Evolutionary conservation across 2,797 vertebrate species (phyloP).

Genomic region (Champsocephalus gunnari): DNA sequence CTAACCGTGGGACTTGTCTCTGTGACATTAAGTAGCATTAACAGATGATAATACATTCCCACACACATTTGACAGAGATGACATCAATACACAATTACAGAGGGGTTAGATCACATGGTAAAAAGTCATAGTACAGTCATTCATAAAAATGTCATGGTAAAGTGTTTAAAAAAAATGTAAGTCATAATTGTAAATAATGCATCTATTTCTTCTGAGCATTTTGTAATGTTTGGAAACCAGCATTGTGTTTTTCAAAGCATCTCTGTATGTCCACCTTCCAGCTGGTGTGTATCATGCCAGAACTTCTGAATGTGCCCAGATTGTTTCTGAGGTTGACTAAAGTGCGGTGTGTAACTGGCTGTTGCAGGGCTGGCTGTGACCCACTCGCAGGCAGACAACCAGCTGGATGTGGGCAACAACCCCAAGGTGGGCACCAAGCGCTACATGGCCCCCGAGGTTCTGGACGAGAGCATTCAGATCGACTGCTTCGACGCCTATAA

Average conservation of each 20-base stretch:
- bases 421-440: constrained; percentile 90
- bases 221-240: not conserved
- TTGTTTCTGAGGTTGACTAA: not conserved
- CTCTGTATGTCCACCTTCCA: not conserved
- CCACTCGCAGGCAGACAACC: constrained; percentile 87
- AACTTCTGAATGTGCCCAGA: not conserved
- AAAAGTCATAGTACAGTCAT: too few species aligned
- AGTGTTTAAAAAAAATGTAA: too few species aligned
- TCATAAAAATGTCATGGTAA: too few species aligned
- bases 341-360: not conserved
- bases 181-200: too few species aligned
- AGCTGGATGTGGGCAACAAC: constrained; percentile 88
- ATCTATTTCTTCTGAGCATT: not conserved
- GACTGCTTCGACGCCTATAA: constrained; percentile 90
- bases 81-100: not conserved
- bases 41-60: not conserved
- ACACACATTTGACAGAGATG: not conserved
- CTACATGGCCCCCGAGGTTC: constrained; percentile 89
- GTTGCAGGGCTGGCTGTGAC: constrained; percentile 86
- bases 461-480: constrained; percentile 87
- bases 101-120: not conserved
- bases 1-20: not conserved
- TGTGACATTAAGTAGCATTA: not conserved
- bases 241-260: not conserved
- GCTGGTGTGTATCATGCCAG: not conserved